Base-by-base conservation (phyloP, 2,888 invertebrate genomes). In the Epinotia brunnichana region DNA sequence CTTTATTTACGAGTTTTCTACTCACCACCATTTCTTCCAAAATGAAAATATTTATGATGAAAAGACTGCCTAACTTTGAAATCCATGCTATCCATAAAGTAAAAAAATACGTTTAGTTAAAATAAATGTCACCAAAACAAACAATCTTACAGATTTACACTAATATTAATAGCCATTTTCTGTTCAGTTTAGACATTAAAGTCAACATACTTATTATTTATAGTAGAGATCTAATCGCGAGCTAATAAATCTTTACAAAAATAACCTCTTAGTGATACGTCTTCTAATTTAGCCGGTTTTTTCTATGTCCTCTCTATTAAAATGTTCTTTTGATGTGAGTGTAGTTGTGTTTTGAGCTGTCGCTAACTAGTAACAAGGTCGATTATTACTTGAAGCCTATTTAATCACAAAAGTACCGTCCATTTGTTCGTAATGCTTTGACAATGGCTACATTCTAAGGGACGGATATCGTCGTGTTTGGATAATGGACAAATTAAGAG, bases 141-240 rank as follows among this genome's bases (percentile, higher is more conserved):
- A 63, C 73, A 68, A 57, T 11, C 57, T 59, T 19, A 39, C 63
- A 63, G 73, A 63, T 63, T 63, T 68, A 73, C 63, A 69, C 62
- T 73, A 57, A 62, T 73, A 62, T 63, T 62, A 73, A 73, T 63
- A 63, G 68, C 51, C 63, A 73, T 73, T 69, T 67, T 63, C 68
- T 63, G 63, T 62, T 73, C 69, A 48, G 69, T 63, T 68, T 69
- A 59, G 63, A 69, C 73, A 63, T 73, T 69, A 73, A 73, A 73
- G 73, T 73, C 73, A 73, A 59, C 68, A 73, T 63, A 62, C 48
- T 57, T 73, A 68, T 73, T 73, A 73, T 73, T 73, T 73, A 73
- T 69, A 73, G 73, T 41, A 7, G 13, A 59, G 68, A 69, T 73
- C 68, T 73, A 73, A 69, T 73, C 73, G 51, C 56, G 51, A 63